Evolutionary conservation across 2,113 vertebrate genomes (phyloP).

Genomic region (Tragulus kanchil): DNA sequence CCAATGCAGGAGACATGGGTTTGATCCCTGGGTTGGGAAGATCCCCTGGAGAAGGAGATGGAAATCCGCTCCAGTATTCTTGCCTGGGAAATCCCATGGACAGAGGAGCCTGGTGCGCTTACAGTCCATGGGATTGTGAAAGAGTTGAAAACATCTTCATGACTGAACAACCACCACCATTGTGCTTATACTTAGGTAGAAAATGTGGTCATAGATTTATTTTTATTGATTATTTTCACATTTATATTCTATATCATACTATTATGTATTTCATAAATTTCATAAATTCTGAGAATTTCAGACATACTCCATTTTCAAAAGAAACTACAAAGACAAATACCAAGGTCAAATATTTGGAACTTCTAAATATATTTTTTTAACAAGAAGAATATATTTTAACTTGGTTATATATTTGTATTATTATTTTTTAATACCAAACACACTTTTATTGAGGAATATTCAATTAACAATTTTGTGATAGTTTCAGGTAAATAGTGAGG

Average conservation of each 20-base stretch:
- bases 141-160: neutral
- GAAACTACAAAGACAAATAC: neutral
- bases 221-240: neutral
- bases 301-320: neutral
- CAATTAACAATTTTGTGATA: too few relatives aligned
- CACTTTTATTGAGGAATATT: too few relatives aligned
- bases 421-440: too few relatives aligned
- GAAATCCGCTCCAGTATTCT: neutral
- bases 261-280: neutral
- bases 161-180: neutral
- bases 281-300: neutral
- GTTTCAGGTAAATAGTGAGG: too few relatives aligned
- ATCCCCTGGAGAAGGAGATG: neutral
- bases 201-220: neutral
- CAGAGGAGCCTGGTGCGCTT: neutral
- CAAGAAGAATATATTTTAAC: too few relatives aligned
- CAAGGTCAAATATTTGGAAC: neutral
- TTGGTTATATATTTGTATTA: too few relatives aligned
- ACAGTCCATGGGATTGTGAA: neutral
- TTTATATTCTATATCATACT: neutral
- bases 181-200: neutral
- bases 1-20: neutral
- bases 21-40: neutral
- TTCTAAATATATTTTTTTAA: too few relatives aligned
- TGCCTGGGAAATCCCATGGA: neutral